Base-by-base conservation (phyloP, 2,888 invertebrate species). In the Napeogenes sylphis region DNA sequence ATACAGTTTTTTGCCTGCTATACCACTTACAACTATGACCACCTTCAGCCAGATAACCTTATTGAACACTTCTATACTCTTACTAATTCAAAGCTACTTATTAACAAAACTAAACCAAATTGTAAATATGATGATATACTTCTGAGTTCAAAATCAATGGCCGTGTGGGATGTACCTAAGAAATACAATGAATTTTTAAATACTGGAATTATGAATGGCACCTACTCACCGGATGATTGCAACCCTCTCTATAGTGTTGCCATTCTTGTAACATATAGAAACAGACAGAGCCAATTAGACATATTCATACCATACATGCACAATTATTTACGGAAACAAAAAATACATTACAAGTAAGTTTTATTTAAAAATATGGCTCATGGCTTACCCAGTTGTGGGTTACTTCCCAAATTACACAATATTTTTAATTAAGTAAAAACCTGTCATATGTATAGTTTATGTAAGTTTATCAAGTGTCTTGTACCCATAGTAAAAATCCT, bases 291-390 rank as follows among this genome's bases (percentile, higher is more conserved):
- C 4, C 97, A 98, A 74, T 84, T 98, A 14, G 91, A 93, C 57
- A 87, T 93, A 64, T 97, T 98, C 79, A 86, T 97, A 65, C 94
- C 94, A 60, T 96, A 97, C 74, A 96, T 98, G 87, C 98, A 98
- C 82, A 93, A 94, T 56, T 97, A 95, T 82, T 87, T 98, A 64
- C 94, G 95, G 71, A 91, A 92, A 64, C 98, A 98, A 80, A 92
- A 94, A 71, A 92, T 98, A 45, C 95, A 96, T 79, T 98, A 98
- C 82, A 86, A 83, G 91, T 90, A 68, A 82, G 84, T 80, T 55
- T 53, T 35, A 46, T 12, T 6, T 59, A 59, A 10, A 12, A 10
- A 42, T 42, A 42, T 10, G 1, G 10, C 42, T 10, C 21, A 21
- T 21, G 21, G 21, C 21, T 21, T 21, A 21, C 21, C 21, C 21